Conservation (phyloP, 2,888 invertebrate species). For the Deilephila porcellus region DNA sequence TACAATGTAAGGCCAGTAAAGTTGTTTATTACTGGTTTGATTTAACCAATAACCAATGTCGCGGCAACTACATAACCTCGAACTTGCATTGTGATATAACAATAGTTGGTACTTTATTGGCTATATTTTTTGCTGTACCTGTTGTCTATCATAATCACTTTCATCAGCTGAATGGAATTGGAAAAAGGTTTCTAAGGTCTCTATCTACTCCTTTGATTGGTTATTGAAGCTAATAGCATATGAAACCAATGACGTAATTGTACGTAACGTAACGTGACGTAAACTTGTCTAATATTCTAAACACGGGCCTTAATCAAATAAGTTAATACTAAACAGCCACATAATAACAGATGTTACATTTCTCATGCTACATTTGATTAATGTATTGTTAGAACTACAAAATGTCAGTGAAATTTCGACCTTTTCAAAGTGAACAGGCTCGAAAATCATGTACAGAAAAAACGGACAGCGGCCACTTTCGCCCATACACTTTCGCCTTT, state of each 20-base stretch:
- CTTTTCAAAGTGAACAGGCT: conserved; percentile 52
- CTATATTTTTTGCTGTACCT: no score
- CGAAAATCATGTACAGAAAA: conserved; percentile 43
- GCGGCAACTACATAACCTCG: background rate
- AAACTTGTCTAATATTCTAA: background rate
- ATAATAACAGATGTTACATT: background rate
- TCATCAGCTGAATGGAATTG: no score
- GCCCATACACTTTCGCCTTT: conserved; percentile 75
- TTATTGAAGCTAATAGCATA: no score
- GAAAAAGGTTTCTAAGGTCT: no score
- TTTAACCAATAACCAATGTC: conserved; percentile 1
- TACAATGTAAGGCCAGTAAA: background rate
- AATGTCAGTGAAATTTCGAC: conserved; percentile 54
- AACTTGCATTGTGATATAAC: background rate
- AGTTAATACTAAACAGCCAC: background rate
- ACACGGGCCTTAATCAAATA: background rate
- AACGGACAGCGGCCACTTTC: conserved; percentile 59
- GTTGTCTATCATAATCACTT: no score
- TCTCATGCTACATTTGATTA: conserved; percentile 21
- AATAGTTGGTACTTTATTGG: no score
- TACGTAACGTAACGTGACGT: no score
- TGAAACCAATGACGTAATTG: no score
- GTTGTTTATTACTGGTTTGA: background rate
- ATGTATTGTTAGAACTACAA: conserved; percentile 27
- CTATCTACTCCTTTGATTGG: no score